phyloP scores from a whole-genome alignment of 2,797 vertebrate species.

The Silurus aristotelis region DNA sequence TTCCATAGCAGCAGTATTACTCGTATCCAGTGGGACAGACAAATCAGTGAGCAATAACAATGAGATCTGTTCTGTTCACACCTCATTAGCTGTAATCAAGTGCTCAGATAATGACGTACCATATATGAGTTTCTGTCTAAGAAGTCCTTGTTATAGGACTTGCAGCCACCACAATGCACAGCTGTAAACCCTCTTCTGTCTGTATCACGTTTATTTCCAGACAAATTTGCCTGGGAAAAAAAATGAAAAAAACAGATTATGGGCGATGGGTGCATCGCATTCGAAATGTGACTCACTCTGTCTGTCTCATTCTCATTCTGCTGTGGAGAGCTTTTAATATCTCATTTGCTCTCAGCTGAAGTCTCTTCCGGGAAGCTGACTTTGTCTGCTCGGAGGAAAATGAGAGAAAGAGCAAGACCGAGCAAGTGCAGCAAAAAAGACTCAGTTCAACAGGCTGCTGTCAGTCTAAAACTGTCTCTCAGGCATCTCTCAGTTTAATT shows the following conservation, averaged over 20 bases:
- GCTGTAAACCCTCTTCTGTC: slow-evolving; percentile 1
- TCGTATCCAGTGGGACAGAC: slow-evolving; percentile 26
- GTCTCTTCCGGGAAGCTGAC: slow-evolving; percentile 21
- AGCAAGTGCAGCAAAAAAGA: not conserved
- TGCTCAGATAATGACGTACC: slow-evolving; percentile 18
- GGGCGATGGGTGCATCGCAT: slow-evolving; percentile 26
- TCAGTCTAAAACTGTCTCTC: not conserved
- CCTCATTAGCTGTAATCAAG: slow-evolving; percentile 46
- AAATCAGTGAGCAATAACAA: slow-evolving; percentile 31
- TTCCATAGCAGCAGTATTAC: slow-evolving; percentile 44
- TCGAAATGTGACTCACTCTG: slow-evolving; percentile 29
- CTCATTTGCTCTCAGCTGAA: slow-evolving; percentile 45
- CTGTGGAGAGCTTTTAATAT: slow-evolving; percentile 44
- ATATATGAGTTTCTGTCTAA: slow-evolving; percentile 4
- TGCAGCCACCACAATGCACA: not conserved
- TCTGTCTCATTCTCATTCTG: slow-evolving; percentile 31
- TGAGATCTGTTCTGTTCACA: slow-evolving; percentile 23
- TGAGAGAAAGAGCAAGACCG: slow-evolving; percentile 9
- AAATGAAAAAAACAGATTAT: slow-evolving; percentile 22
- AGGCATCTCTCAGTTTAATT: not conserved
- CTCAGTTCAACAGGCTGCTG: slow-evolving; percentile 19
- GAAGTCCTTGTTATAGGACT: slow-evolving; percentile 11
- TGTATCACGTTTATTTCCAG: slow-evolving; percentile 16
- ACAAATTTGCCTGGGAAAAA: slow-evolving; percentile 1
- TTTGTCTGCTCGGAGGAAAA: slow-evolving; percentile 27